Evolutionary conservation across 2,797 vertebrate genomes (phyloP), one percentile per base, ranked within the genome.

Genomic region (Artibeus lituratus): DNA sequence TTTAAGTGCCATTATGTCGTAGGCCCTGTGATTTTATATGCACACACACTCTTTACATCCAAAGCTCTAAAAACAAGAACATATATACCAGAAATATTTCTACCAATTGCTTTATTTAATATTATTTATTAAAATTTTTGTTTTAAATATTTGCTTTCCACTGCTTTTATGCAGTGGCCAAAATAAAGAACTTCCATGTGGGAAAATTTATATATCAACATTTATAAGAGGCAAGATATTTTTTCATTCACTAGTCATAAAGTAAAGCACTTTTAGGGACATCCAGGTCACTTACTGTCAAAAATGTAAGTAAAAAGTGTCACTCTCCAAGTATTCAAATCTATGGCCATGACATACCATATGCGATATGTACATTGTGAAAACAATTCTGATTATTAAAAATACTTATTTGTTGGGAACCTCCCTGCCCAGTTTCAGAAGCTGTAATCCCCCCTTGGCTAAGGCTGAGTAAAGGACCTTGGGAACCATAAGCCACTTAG

Each of bases 101-200:
- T 74, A 37, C 35, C 10, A 86, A 65, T 70, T 90, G 91, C 37
- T 35, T 55, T 57, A 57, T 55, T 62, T 83, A 89, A 69, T 53
- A 81, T 85, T 78, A 90, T 92, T 10, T 42, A 22, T 16, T 47
- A 89, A 44, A 16, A 2, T 37, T 78, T 94, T 87, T 80, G 29
- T 90, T 89, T 86, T 82, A 76, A 85, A 90, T 76, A 18, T 76
- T 87, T 95, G 81, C n/a, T 42, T 91, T 55, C 49, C 12, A 90
- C 6, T 55, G 51, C 15, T 83, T 83, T 83, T 16, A 57, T 49
- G 4, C 22, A 87, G 15, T 67, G 72, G 49, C 51, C 15, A 37
- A 81, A 88, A 88, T 51, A 15, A 65, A 80, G 89, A 89, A 91
- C 15, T 72, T 9, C 44, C 47, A 53, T 21, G 21, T 12, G 89